These are phyloP conservation scores for Erebia palarica DNA, from an alignment of 2,888 invertebrate genomes.

Conservation along the genomic window DNA sequence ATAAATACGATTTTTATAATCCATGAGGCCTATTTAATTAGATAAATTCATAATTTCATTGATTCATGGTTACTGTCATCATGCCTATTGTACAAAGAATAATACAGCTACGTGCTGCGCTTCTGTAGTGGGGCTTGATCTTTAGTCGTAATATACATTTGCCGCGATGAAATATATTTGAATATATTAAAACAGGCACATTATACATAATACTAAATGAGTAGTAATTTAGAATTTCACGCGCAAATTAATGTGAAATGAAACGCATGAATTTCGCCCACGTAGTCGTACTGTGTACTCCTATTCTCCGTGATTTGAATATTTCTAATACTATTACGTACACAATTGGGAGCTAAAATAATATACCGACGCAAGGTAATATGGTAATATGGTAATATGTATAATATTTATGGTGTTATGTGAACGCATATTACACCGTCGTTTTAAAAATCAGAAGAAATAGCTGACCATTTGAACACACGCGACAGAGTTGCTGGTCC, in stretches of 20 bases:
- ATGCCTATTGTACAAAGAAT: too few species aligned
- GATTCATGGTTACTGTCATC: too few species aligned
- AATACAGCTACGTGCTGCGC: too few species aligned
- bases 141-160: neutral
- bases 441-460: too few species aligned
- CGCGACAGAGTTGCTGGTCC: too few species aligned
- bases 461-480: too few species aligned
- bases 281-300: neutral
- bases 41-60: too few species aligned
- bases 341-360: conserved; percentile 28
- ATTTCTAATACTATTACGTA: conserved; percentile 30
- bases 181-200: neutral
- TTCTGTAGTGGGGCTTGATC: too few species aligned
- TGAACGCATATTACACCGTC: neutral
- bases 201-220: neutral
- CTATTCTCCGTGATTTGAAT: conserved; percentile 30
- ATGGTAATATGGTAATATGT: neutral
- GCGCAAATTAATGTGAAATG: conserved; percentile 1
- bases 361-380: conserved; percentile 23
- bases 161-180: neutral
- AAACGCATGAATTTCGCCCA: neutral
- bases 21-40: too few species aligned
- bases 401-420: conserved; percentile 15
- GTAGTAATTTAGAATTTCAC: conserved; percentile 16
- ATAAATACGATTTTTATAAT: too few species aligned